phyloP scores from a whole-genome alignment of 2,797 vertebrate species.

The Smutsia gigantea region DNA sequence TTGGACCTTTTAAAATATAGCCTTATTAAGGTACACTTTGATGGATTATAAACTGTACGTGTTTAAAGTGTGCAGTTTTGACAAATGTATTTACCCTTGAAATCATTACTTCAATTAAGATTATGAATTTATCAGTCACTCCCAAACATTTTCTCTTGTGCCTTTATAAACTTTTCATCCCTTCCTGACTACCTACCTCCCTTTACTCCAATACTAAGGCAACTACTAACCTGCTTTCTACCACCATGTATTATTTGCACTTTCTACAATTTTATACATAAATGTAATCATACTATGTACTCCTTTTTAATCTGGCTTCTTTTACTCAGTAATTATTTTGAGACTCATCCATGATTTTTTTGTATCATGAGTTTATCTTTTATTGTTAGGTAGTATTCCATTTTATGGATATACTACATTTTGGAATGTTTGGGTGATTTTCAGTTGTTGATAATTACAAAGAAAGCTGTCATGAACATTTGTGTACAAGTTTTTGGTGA shows the following conservation, averaged over 20 bases:
- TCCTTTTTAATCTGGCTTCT: background rate
- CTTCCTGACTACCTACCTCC: background rate
- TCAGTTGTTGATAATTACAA: conserved; percentile 22
- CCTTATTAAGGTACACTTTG: background rate
- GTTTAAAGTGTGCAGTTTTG: conserved; percentile 7
- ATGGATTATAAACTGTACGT: background rate
- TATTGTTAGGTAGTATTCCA: background rate
- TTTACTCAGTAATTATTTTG: background rate
- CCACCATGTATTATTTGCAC: background rate
- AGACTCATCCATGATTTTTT: background rate
- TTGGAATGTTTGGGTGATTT: background rate
- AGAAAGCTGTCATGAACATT: background rate
- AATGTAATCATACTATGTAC: background rate
- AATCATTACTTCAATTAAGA: background rate
- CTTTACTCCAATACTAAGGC: background rate
- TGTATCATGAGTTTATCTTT: background rate
- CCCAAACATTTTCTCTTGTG: background rate
- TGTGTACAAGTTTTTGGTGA: background rate
- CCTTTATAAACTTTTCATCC: background rate
- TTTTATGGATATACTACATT: background rate
- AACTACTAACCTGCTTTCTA: background rate
- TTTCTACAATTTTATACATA: background rate
- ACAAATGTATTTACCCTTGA: background rate
- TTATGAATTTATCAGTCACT: background rate
- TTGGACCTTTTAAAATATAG: background rate